These are phyloP conservation scores for Galagoides demidoff DNA, from an alignment of 2,797 vertebrate species.

Conservation along the genomic window DNA sequence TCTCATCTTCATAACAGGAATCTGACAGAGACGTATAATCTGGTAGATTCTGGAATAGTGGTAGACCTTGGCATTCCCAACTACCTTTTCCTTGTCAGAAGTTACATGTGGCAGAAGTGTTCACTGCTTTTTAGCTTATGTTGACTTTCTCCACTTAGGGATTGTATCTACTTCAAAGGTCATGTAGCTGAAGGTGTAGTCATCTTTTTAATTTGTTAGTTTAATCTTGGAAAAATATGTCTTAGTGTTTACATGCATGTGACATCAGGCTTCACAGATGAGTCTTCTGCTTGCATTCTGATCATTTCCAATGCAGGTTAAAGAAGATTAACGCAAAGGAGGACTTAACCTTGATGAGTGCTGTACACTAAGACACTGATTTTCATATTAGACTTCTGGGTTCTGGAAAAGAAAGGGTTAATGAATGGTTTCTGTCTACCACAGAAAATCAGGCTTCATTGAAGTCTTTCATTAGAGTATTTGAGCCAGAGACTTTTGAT, in stretches of 20 bases:
- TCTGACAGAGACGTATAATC: not conserved
- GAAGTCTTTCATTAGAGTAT: slow-evolving; percentile 13
- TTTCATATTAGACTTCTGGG: not conserved
- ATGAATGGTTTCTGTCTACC: not conserved
- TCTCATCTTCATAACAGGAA: not conserved
- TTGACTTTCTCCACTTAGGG: not conserved
- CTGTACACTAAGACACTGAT: not conserved
- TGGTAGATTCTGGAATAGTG: too few species aligned
- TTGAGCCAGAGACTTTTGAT: slow-evolving; percentile 19
- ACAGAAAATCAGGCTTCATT: not conserved
- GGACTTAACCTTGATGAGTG: not conserved
- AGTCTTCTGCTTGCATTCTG: not conserved
- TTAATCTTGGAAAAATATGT: not conserved
- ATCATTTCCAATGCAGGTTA: not conserved
- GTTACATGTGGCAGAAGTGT: not conserved
- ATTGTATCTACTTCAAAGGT: not conserved
- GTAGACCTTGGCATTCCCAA: not conserved
- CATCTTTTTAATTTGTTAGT: slow-evolving; percentile 12
- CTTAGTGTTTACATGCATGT: not conserved
- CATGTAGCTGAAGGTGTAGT: not conserved
- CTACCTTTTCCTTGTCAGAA: not conserved
- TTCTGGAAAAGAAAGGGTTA: not conserved
- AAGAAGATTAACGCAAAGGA: not conserved
- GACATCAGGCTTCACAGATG: not conserved
- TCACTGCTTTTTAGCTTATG: not conserved